A percentile compares a stretch with the other conserved stretches of the same genome.
These are phyloP conservation scores for Cartodere bifasciata DNA, from an alignment of 2,888 invertebrate genomes.

Conservation along the genomic window DNA sequence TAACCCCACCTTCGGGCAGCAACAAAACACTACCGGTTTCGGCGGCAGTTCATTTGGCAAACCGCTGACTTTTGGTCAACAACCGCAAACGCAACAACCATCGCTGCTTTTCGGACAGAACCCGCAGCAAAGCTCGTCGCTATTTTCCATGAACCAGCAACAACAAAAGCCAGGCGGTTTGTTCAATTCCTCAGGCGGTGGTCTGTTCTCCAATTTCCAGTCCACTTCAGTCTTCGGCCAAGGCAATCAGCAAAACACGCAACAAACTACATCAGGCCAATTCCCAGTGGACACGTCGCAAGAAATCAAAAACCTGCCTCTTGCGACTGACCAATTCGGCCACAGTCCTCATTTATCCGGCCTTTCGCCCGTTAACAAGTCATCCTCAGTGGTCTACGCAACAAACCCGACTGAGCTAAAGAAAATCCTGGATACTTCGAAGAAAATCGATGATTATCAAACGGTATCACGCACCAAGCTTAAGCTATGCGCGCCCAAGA, in stretches of 20 bases:
- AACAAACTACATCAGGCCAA: conserved; percentile 16
- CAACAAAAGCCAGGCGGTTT: conserved; percentile 22
- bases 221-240: too few relatives aligned
- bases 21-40: conserved; percentile 17
- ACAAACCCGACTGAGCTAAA: conserved; percentile 30
- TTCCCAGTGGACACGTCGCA: conserved; percentile 18
- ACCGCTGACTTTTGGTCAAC: conserved; percentile 21
- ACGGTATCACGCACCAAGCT: conserved; percentile 16
- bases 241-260: too few relatives aligned
- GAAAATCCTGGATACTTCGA: conserved; percentile 25
- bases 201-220: too few relatives aligned
- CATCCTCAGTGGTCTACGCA: conserved; percentile 15
- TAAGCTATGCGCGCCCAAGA: conserved; percentile 22
- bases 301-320: conserved; percentile 18
- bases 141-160: conserved; percentile 17
- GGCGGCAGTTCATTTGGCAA: conserved; percentile 25
- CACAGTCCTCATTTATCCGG: conserved; percentile 26
- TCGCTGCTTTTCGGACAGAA: too few relatives aligned
- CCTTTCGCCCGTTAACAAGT: conserved; percentile 20
- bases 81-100: conserved; percentile 12
- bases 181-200: too few relatives aligned
- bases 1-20: conserved; percentile 19
- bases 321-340: conserved; percentile 25
- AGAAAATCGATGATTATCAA: conserved; percentile 19
- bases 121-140: conserved; percentile 13